A percentile compares a stretch with the other conserved stretches of the same genome.
These are phyloP conservation scores for Leptodactylus fuscus DNA, from an alignment of 2,113 vertebrate genomes.

Conservation along the genomic window DNA sequence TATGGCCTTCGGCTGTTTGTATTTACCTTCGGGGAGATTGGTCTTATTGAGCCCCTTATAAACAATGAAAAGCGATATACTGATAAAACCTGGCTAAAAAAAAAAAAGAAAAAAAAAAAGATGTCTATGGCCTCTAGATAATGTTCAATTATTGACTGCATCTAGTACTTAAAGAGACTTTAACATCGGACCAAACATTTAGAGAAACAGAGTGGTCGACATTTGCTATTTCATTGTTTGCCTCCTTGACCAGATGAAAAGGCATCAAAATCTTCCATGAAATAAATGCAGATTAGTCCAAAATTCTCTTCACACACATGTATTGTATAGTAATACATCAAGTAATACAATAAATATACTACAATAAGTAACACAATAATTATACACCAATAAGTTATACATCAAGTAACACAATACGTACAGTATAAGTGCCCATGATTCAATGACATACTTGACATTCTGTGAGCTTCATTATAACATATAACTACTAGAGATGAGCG, in stretches of 20 bases:
- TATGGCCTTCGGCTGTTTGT: conserved; percentile 66
- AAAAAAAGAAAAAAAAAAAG: background rate
- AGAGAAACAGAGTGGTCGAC: background rate
- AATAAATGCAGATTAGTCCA: no score
- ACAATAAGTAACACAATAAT: no score
- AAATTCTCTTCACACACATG: no score
- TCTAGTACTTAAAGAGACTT: background rate
- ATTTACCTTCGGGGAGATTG: conserved; percentile 50
- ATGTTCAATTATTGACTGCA: conserved; percentile 3
- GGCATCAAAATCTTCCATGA: no score
- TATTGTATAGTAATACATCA: no score
- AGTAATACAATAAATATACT: no score
- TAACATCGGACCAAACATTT: background rate
- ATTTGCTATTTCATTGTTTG: background rate
- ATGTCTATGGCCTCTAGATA: background rate
- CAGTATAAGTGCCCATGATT: no score
- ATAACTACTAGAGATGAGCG: no score
- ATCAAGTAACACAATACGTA: no score
- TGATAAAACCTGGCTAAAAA: background rate
- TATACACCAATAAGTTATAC: no score
- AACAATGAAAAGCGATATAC: conserved; percentile 3
- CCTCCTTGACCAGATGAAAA: background rate
- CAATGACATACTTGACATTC: no score
- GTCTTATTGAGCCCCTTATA: conserved; percentile 28
- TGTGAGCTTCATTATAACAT: no score